Evolutionary conservation across 1,140 invertebrate genomes (phyloP).

Genomic region (Mactra quadrangularis): DNA sequence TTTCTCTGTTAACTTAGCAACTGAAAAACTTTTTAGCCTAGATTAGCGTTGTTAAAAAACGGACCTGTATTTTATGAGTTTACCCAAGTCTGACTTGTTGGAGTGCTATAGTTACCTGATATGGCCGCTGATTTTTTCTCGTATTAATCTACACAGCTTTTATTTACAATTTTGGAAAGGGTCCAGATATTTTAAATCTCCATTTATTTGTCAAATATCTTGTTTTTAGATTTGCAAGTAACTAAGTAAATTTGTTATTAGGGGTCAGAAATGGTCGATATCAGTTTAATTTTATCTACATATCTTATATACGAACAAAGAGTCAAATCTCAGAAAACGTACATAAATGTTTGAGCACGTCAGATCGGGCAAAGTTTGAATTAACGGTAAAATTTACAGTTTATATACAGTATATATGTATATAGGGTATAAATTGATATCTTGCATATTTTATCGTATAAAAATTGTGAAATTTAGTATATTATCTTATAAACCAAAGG

Average conservation of each 20-base stretch:
- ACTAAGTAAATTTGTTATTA: constrained; percentile 64
- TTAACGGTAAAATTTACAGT: constrained; percentile 40
- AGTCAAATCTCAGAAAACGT: constrained; percentile 54
- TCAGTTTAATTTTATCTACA: constrained; percentile 52
- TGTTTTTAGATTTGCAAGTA: constrained; percentile 59
- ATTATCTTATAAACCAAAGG: no score
- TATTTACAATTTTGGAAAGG: constrained; percentile 59
- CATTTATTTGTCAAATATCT: constrained; percentile 60
- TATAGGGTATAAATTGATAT: background rate
- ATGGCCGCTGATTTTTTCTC: constrained; percentile 59
- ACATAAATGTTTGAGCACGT: constrained; percentile 17
- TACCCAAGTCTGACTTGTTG: constrained; percentile 20
- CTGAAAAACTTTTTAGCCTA: constrained; percentile 42
- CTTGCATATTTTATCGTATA: no score
- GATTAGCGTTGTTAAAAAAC: constrained; percentile 7
- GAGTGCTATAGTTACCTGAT: constrained; percentile 66
- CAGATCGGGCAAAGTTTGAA: constrained; percentile 45
- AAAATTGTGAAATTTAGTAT: no score
- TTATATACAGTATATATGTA: no score
- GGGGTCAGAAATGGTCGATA: constrained; percentile 57
- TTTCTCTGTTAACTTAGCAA: constrained; percentile 60
- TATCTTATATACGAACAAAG: constrained; percentile 23
- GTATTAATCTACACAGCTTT: constrained; percentile 49
- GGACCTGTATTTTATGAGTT: constrained; percentile 27
- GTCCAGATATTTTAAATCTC: constrained; percentile 64